Evolutionary conservation across 2,888 invertebrate genomes (phyloP), one percentile per base, ranked within the genome.

Genomic region (Standfussiana lucernea): DNA sequence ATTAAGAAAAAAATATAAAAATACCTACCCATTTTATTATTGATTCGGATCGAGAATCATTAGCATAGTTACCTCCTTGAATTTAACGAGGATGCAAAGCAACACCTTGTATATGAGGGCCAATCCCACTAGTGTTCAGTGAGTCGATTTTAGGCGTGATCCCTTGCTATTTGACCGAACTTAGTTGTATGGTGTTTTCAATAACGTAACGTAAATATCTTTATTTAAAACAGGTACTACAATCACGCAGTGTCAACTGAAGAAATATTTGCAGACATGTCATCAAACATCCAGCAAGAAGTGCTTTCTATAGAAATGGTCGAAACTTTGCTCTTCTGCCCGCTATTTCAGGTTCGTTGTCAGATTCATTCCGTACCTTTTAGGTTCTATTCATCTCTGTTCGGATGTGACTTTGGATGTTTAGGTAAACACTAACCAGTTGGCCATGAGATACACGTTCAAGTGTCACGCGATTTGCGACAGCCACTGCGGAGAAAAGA

Each of bases 251-350:
- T 96, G 2, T 93, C 95, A 0, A 91, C 92, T 0, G 90, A 94
- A 7, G 96, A 96, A 83, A 90, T 96, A 82, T 96, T 96, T 65
- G 89, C 91, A 77, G 94, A 96, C 68, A 94, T 96, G 94, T 96
- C 96, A 0, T 82, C 91, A 0, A 95, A 95, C 77, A 95, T 96
- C 18, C 93, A 95, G 81, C 96, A 95, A 86, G 96, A 96, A 89
- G 93, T 97, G 10, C 86, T 95, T 24, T 94, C 94, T 18, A 89
- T 95, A 75, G 96, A 97, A 89, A 95, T 95, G 92, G 93, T 96
- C 13, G 94, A 95, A 42, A 94, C 95, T 0, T 89, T 97, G 70
- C 56, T 92, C 13, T 85, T 77, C 35, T 96, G 96, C 65, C 96
- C 96, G 1, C 85, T 97, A 61, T 97, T 97, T 87, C 93, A 95